Base-by-base conservation (phyloP, 2,888 invertebrate genomes). In the Eupithecia subumbrata region DNA sequence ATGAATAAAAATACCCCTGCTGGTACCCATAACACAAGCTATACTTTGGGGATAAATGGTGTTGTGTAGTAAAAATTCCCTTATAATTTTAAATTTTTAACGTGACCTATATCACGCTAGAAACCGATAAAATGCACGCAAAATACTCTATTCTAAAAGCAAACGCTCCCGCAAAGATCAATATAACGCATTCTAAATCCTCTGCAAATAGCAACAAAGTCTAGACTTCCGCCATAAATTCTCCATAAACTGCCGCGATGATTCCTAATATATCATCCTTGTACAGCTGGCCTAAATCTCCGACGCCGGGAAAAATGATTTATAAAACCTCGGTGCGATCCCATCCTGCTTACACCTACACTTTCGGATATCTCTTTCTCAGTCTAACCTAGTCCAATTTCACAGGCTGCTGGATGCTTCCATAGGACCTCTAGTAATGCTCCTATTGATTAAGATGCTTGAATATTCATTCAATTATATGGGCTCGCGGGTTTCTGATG, bases 401-500 rank as follows among this genome's bases (percentile, higher is more conserved):
- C 93, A 94, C 93, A 93, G 92, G 89, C 92, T 89, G 92, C 85
- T 93, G 92, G 86, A 84, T 90, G 89, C 90, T 88, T 90, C 90
- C 87, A 88, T 89, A 90, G 90, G 88, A 89, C 89, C 74, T 88
- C 88, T 86, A 85, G 91, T 93, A 94, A 93, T 93, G 88, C 91
- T 87, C 87, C 90, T 92, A 94, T 94, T 94, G 94, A 94, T 94
- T 94, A 94, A 93, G 93, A 92, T 89, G 89, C 88, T 89, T 93
- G 94, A 94, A 94, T 94, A 94, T 94, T 93, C 94, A 94, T 93
- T 92, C 93, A 94, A 94, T 94, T 94, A 93, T 90, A 91, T 90
- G 89, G 87, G 86, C 84, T 83, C 86, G 88, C 84, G 89, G 90
- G 88, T 92, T 87, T 87, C 88, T 89, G 89, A 89, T 89, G 89